Base-by-base conservation (phyloP, 2,888 invertebrate genomes). In the Cryptocheilus praepositus region DNA sequence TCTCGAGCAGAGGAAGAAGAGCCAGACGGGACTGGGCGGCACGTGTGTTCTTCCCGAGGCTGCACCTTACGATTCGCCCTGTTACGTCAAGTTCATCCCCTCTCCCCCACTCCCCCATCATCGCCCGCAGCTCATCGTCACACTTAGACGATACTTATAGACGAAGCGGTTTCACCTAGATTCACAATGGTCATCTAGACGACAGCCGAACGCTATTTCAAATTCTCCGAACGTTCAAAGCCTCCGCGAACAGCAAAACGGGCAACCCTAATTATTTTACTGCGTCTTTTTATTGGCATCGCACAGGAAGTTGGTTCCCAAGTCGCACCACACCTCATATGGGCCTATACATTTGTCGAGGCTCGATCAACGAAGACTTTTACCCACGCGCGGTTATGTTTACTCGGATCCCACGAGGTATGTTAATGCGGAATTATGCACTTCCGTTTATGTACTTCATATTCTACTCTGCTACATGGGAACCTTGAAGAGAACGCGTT, bases 91-190 rank as follows among this genome's bases (percentile, higher is more conserved):
- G 36, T 36, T 28, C n/a, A 16, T 16, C 19, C 36, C 43, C 36
- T 36, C 36, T 36, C 36, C 3, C 8, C 36, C 36, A 5, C 36
- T 7, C 13, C 28, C n/a, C 22, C 46, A 55, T 43, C 49, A 22
- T 19, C 36, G 36, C 25, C 25, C 8, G 22, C 49, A 49, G 49
- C 60, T 55, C 36, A 11, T 25, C 25, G 25, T 2, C 25, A 25
- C 25, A 36, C 36, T 36, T 11, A 11, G 36, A 36, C 53, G 58
- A 49, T 49, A 55, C 44, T 70, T 61, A 63, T 58, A 66, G 64
- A 21, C 44, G 63, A n/a, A 60, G 16, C 61, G 19, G 66, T 79
- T 79, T 79, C 77, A 73, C 74, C 81, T 80, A 82, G 76, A 77
- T 82, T 70, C 68, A 59, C 49, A 64, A 65, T 69, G 71, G 67